Base-by-base conservation (phyloP, 2,888 invertebrate species). In the Podotricha telesiphe region DNA sequence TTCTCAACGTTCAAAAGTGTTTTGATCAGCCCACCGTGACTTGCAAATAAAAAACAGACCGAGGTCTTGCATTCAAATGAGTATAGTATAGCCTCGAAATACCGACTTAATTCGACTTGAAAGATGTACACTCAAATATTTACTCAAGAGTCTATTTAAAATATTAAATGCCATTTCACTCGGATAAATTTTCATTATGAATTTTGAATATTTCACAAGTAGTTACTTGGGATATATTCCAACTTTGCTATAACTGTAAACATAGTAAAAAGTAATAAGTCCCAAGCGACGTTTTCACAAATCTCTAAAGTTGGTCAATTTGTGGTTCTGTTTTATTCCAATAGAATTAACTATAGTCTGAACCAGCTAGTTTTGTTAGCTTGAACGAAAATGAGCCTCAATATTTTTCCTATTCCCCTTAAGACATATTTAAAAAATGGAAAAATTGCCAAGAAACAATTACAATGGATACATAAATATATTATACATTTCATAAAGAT, bases 11-110 rank as follows among this genome's bases (percentile, higher is more conserved):
- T 75, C 56, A 79, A 82, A 82, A 82, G 80, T 82, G 80, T 86
- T 85, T 84, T 84, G 84, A 84, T 81, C 82, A 83, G 78, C 79
- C 76, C 81, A 77, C 79, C 82, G 80, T 85, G 80, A 80, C 81
- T 79, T 70, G 74, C 75, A 70, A 78, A 81, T 82, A 84, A 84
- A 82, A 83, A 84, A 81, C 77, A 65, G 70, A 68, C 71, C 59
- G 70, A 74, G 75, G 77, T 74, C 78, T 80, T 82, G 80, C 81
- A 85, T 85, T 81, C 78, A 85, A 85, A 86, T 85, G 77, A 82
- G 78, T 74, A 15, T 37, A 34, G 34, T 34, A 55, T 34, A 11
- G n/a, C 19, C 51, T 34, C 58, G 22, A 40, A 40, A 48, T 48
- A 20, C 28, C 17, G 50, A 19, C 15, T 59, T 50, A 67, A 61